Base-by-base conservation (phyloP, 2,888 invertebrate species). In the Caenorhabditis afra region DNA sequence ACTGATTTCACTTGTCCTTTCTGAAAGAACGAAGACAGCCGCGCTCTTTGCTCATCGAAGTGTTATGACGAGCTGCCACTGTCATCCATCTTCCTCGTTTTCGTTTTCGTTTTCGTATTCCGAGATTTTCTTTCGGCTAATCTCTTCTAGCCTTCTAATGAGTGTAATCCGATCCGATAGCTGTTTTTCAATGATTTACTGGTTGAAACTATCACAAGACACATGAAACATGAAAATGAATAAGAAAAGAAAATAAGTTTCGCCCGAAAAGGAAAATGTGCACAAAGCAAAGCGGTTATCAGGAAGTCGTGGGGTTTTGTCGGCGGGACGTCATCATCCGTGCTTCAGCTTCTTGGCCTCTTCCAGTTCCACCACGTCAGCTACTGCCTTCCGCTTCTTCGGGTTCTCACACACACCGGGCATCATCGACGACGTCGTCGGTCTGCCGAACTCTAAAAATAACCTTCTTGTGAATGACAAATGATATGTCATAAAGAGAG, bases 381-480 rank as follows among this genome's bases (percentile, higher is more conserved):
- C 53, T 49, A 14, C 10, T 35, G 64, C 50, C 29, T 73, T 64
- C 37, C 73, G 16, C 39, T 73, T 73, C 39, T 64, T 64, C 5
- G 49, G 12, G 20, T 23, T 64, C 35, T 58, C 41, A 41, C 29
- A 29, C 29, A 29, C 7, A 7, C 29, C 7, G 29, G 29, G n/a
- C n/a, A n/a, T 29, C 29, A 49, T 64, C 14, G 41, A 23, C 41
- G 62, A 22, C 8, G 62, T 18, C 45, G 71, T 57, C 57, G 64
- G 57, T 49, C 64, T 57, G 18, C 58, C 49, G n/a, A 73, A 50
- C 50, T 73, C 73, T 73, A 73, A 73, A 65, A 73, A 64, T 73
- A 73, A 18, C 53, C 20, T 47, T 29, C 29, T 29, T 29, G 29
- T 7, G 29, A 29, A 29, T 29, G 29, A 29, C 7, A 29, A 29